Conservation (phyloP, 2,888 invertebrate species). For the Tipula vernalis region DNA sequence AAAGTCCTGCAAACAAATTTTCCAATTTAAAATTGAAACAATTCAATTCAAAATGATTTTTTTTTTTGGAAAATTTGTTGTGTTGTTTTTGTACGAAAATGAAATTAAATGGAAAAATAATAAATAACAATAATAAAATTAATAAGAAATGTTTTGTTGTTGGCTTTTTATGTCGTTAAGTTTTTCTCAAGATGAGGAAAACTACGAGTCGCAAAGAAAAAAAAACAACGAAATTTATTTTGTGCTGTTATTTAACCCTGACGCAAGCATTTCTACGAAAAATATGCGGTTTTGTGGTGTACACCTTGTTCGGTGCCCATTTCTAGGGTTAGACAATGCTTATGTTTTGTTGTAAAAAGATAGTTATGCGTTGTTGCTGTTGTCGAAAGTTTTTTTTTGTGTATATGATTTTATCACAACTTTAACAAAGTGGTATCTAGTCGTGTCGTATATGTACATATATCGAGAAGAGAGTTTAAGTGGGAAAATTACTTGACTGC, state of each 20-base stretch:
- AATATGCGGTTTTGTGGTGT: not conserved
- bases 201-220: not conserved
- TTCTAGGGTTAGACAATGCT: not conserved
- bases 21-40: not conserved
- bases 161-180: not conserved
- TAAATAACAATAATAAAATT: slow-evolving; percentile 4
- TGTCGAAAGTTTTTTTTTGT: not conserved
- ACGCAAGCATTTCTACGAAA: not conserved
- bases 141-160: not conserved
- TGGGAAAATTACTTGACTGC: not conserved
- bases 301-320: not conserved
- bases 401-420: not conserved
- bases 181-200: not conserved
- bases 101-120: slow-evolving; percentile 4
- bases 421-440: not conserved
- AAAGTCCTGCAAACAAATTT: not conserved
- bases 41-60: not conserved
- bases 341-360: not conserved
- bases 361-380: not conserved
- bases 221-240: not conserved
- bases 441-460: not conserved
- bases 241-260: not conserved
- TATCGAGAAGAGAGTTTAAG: not conserved
- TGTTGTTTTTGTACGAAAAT: not conserved
- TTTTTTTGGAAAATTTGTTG: not conserved